A percentile compares a stretch with the other conserved stretches of the same genome.
These are phyloP conservation scores for Theodoxus fluviatilis DNA, from an alignment of 2,888 invertebrate genomes.

Conservation along the genomic window DNA sequence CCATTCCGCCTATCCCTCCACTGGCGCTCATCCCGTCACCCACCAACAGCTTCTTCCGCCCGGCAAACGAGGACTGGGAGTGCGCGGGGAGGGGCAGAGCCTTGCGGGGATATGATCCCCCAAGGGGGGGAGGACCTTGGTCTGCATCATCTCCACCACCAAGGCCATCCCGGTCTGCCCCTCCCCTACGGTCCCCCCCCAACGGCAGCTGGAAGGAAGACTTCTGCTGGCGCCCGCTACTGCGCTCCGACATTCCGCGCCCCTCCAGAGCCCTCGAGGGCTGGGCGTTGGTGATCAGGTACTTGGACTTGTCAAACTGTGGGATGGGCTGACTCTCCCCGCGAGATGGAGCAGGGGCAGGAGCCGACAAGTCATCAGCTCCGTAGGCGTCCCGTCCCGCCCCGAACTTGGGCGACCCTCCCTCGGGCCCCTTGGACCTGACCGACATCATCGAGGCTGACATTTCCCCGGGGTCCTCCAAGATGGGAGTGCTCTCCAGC, in stretches of 20 bases:
- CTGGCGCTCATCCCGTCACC: not conserved
- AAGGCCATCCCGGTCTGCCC: constrained; percentile 22
- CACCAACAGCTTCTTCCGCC: not conserved
- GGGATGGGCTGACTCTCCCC: constrained; percentile 34
- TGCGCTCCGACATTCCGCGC: constrained; percentile 35
- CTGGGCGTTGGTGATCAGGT: constrained; percentile 51
- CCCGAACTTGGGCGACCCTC: not conserved
- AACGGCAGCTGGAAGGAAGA: no score
- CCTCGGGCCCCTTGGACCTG: constrained; percentile 17
- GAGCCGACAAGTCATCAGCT: constrained; percentile 13
- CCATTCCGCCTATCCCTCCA: not conserved
- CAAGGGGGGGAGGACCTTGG: not conserved
- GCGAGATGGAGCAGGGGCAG: constrained; percentile 4
- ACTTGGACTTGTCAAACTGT: constrained; percentile 55
- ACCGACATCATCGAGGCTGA: no score
- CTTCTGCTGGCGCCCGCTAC: constrained; percentile 41
- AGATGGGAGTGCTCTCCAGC: constrained; percentile 48
- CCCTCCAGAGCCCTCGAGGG: constrained; percentile 46
- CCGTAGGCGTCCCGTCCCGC: constrained; percentile 20
- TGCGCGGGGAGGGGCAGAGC: constrained; percentile 55
- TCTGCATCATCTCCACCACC: constrained; percentile 11
- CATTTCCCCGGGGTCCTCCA: constrained; percentile 38
- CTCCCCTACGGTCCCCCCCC: no score
- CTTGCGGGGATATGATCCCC: constrained; percentile 49
- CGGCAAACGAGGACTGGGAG: no score